These are phyloP conservation scores for Hesperophylax magnus DNA, from an alignment of 1,140 invertebrate species.

Conservation along the genomic window DNA sequence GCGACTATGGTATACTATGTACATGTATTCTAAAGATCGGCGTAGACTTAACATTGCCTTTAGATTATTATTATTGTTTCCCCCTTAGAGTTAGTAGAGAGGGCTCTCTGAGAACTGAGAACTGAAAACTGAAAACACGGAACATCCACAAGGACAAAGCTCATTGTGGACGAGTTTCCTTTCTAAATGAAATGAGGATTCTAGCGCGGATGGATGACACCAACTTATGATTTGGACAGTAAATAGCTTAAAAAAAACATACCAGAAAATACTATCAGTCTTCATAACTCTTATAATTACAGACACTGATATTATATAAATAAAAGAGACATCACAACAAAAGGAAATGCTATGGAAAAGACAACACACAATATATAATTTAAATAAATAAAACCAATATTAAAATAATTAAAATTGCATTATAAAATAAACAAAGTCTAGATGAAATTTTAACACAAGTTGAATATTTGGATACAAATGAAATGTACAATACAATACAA, in stretches of 20 bases:
- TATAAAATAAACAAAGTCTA: slow-evolving; percentile 26
- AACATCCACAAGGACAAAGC: not conserved
- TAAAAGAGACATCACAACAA: slow-evolving; percentile 40
- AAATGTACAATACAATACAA: slow-evolving; percentile 33
- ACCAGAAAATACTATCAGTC: slow-evolving; percentile 58
- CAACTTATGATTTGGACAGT: slow-evolving; percentile 54
- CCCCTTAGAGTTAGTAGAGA: not conserved
- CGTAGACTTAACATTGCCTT: slow-evolving; percentile 51
- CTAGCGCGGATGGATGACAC: slow-evolving; percentile 16
- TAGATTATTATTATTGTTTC: slow-evolving; percentile 43
- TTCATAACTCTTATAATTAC: slow-evolving; percentile 57
- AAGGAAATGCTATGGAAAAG: slow-evolving; percentile 44
- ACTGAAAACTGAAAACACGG: too few relatives aligned
- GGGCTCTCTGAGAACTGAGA: too few relatives aligned
- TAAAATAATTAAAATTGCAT: slow-evolving; percentile 32
- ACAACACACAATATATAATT: slow-evolving; percentile 37
- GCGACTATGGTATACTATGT: slow-evolving; percentile 37
- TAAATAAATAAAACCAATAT: slow-evolving; percentile 40
- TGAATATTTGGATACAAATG: slow-evolving; percentile 6
- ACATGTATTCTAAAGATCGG: slow-evolving; percentile 47
- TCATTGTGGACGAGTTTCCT: not conserved
- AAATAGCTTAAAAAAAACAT: slow-evolving; percentile 56
- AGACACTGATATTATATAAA: slow-evolving; percentile 48
- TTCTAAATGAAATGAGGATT: not conserved
- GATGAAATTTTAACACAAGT: not conserved